Base-by-base conservation (phyloP, 2,113 vertebrate genomes). In the Pterocles orientalis region DNA sequence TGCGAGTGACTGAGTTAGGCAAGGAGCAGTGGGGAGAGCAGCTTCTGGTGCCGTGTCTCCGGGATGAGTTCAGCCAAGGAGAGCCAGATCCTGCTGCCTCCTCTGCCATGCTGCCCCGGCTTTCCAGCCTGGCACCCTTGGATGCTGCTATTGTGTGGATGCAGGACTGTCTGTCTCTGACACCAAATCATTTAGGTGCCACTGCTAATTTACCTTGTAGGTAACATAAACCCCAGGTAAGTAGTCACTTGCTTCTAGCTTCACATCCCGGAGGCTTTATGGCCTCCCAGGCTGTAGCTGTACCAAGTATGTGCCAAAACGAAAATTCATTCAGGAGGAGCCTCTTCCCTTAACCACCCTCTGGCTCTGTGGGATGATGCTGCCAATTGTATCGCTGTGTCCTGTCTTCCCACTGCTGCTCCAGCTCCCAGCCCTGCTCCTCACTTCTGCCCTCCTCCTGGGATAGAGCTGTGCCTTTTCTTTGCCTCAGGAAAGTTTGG, bases 391-490 rank as follows among this genome's bases (percentile, higher is more conserved):
- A 39, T 54, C 0, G 1, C 29, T 60, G 17, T 26, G 6, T 50
- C 26, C 47, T 2, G 0, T 33, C 66, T 61, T 61, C 15, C 53
- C 66, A 18, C 18, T 34, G 51, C 45, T 72, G 18, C 47, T 72
- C 29, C 25, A 20, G 18, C 45, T 82, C n/a, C 47, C 53, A 61
- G 47, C 5, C 53, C n/a, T 5, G 1, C 16, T 77, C n/a, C 25
- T 36, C 0, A 1, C 20, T 72, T 65, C 29, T 0, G 1, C 10
- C 20, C n/a, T 72, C 20, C 29, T 78, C 39, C 58, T 24, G 18
- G 24, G 72, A 64, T 16, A 61, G 72, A 48, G 33, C 18, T 28
- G 29, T 0, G 0, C 25, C 39, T 60, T 78, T 31, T 54, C 34
- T 21, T 48, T 83, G 66, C 29, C 60, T 60, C 39, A 54, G n/a